A percentile compares a stretch with the other conserved stretches of the same genome.
phyloP scores from a whole-genome alignment of 2,797 vertebrate species.

The Bufotes viridis region DNA sequence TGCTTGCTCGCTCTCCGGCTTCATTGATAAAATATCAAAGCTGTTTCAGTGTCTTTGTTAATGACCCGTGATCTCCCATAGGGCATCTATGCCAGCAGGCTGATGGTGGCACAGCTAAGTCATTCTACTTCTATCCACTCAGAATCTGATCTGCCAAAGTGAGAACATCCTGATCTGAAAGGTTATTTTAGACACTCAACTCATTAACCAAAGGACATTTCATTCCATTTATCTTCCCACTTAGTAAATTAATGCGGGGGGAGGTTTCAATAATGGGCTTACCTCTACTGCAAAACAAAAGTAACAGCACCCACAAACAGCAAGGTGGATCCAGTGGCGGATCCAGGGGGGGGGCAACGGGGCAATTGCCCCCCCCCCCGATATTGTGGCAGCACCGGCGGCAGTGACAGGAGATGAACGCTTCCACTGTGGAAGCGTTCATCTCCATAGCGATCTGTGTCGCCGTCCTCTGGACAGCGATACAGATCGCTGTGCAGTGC shows the following conservation, averaged over 20 bases:
- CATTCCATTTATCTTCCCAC: background rate
- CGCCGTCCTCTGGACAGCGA: too few species aligned
- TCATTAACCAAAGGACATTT: slow-evolving; percentile 18
- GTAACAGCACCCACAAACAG: background rate
- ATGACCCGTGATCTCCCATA: slow-evolving; percentile 21
- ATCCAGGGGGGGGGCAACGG: too few species aligned
- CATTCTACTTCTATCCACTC: background rate
- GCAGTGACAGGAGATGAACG: too few species aligned
- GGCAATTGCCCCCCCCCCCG: too few species aligned
- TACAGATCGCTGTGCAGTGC: too few species aligned
- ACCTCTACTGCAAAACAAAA: background rate
- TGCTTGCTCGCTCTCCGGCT: slow-evolving; percentile 1
- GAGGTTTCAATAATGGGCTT: background rate
- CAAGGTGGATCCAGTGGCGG: background rate
- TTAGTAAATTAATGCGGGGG: background rate
- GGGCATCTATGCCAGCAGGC: slow-evolving; percentile 6
- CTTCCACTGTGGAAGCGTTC: too few species aligned
- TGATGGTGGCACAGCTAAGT: background rate
- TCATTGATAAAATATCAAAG: slow-evolving; percentile 45
- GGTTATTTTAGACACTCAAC: slow-evolving; percentile 18
- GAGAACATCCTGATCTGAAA: slow-evolving; percentile 2
- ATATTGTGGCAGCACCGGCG: too few species aligned
- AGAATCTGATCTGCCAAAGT: background rate
- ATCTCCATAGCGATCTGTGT: too few species aligned
- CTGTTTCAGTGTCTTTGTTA: slow-evolving; percentile 15